These are phyloP conservation scores for Yponomeuta evonymella DNA, from an alignment of 2,888 invertebrate genomes.

Conservation along the genomic window DNA sequence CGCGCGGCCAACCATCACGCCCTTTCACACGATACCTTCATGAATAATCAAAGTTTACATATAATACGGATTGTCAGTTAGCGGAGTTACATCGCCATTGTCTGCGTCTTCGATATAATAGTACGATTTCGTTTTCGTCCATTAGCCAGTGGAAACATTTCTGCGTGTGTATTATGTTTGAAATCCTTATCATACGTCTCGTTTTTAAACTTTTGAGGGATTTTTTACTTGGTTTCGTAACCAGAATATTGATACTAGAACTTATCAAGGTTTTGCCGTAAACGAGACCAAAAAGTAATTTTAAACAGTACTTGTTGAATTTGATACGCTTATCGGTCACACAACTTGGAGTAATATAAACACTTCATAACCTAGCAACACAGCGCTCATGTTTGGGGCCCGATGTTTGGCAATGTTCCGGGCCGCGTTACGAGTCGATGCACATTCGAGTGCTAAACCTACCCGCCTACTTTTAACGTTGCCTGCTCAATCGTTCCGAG, in stretches of 20 bases:
- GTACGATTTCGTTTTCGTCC: background rate
- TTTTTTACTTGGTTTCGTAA: no score
- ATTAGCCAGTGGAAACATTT: no score
- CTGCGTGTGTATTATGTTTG: no score
- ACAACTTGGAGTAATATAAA: slow-evolving; percentile 25
- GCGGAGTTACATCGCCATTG: background rate
- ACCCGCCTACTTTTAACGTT: slow-evolving; percentile 46
- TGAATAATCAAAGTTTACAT: slow-evolving; percentile 39
- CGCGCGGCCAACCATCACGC: slow-evolving; percentile 41
- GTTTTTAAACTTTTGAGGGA: no score
- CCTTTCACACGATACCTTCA: slow-evolving; percentile 42
- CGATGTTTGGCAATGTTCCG: slow-evolving; percentile 60
- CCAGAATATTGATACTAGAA: background rate
- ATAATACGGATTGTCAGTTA: slow-evolving; percentile 27
- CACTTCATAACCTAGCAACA: slow-evolving; percentile 42
- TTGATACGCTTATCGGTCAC: background rate
- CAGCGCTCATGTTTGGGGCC: slow-evolving; percentile 36
- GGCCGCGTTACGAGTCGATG: slow-evolving; percentile 41
- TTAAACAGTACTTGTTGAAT: background rate
- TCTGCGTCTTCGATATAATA: background rate
- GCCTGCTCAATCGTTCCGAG: slow-evolving; percentile 24
- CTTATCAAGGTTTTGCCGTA: background rate
- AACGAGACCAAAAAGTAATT: background rate
- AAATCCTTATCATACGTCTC: no score
- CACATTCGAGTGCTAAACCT: slow-evolving; percentile 44